Evolutionary conservation across 2,888 invertebrate genomes (phyloP).

Genomic region (Leptura quadrifasciata): DNA sequence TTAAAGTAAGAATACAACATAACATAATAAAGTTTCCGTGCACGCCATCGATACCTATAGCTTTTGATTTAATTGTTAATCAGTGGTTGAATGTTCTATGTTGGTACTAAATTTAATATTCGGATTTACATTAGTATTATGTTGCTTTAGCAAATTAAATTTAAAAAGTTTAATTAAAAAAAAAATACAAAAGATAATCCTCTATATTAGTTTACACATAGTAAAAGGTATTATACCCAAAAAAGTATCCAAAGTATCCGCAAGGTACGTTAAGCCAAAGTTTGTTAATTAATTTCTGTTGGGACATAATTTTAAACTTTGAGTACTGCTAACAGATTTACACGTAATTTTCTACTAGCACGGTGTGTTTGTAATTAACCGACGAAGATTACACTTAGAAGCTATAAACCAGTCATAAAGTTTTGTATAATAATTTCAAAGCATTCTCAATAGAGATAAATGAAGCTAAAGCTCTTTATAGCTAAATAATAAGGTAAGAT

Average conservation of each 20-base stretch:
- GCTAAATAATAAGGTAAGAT: conserved; percentile 11
- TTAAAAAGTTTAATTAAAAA: neutral
- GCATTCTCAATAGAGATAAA: conserved; percentile 50
- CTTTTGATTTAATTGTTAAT: too few relatives aligned
- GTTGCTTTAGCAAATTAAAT: neutral
- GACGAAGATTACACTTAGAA: conserved; percentile 52
- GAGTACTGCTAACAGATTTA: conserved; percentile 54
- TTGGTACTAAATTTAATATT: too few relatives aligned
- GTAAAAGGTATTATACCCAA: neutral
- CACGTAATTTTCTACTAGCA: conserved; percentile 55
- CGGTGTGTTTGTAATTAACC: conserved; percentile 52
- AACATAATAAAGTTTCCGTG: too few relatives aligned
- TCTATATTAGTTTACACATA: neutral
- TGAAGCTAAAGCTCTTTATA: conserved; percentile 39
- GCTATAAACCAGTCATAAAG: conserved; percentile 53
- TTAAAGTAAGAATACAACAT: too few relatives aligned
- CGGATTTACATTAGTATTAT: too few relatives aligned
- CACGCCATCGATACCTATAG: too few relatives aligned
- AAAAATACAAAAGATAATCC: too few relatives aligned
- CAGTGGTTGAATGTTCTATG: too few relatives aligned
- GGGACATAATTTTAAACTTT: conserved; percentile 57
- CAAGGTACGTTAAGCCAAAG: conserved; percentile 12
- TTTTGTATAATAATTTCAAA: conserved; percentile 51
- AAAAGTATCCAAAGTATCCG: neutral
- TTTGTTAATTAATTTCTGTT: conserved; percentile 58